These are phyloP conservation scores for Trypoxylon attenuatum DNA, from an alignment of 2,888 invertebrate genomes.

Conservation along the genomic window DNA sequence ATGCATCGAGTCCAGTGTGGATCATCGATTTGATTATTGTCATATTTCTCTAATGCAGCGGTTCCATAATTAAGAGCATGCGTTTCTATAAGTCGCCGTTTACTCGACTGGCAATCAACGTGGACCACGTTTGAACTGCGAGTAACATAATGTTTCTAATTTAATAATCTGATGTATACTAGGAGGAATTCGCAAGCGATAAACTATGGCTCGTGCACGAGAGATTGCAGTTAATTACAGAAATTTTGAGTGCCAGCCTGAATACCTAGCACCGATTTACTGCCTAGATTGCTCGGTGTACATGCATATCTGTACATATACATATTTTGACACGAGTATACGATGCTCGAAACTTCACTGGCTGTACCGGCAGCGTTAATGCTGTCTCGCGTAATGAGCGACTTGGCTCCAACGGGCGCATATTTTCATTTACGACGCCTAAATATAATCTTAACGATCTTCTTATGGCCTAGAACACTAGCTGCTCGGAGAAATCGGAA, in stretches of 20 bases:
- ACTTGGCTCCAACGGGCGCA: conserved; percentile 73
- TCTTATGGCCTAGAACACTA: conserved; percentile 63
- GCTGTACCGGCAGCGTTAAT: conserved; percentile 62
- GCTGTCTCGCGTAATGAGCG: conserved; percentile 73
- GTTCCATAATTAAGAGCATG: no score
- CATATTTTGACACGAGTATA: conserved; percentile 49
- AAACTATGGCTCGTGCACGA: conserved; percentile 17
- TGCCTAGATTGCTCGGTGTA: conserved; percentile 33
- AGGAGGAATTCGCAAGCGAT: conserved; percentile 8
- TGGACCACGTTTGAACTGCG: background rate
- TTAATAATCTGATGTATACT: conserved; percentile 7
- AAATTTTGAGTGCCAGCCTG: conserved; percentile 31
- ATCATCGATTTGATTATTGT: no score
- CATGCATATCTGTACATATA: conserved; percentile 6
- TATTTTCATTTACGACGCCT: conserved; percentile 74
- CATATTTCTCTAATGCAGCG: no score
- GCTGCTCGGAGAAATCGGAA: conserved; percentile 53
- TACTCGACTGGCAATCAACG: conserved; percentile 1
- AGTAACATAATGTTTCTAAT: conserved; percentile 11
- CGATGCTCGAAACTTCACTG: conserved; percentile 42
- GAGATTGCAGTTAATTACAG: conserved; percentile 27
- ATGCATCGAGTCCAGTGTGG: no score
- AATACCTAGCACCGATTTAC: conserved; percentile 32
- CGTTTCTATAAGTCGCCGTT: conserved; percentile 31
- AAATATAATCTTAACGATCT: conserved; percentile 73